These are phyloP conservation scores for Coptotermes formosanus DNA, from an alignment of 1,140 invertebrate genomes.

Conservation along the genomic window DNA sequence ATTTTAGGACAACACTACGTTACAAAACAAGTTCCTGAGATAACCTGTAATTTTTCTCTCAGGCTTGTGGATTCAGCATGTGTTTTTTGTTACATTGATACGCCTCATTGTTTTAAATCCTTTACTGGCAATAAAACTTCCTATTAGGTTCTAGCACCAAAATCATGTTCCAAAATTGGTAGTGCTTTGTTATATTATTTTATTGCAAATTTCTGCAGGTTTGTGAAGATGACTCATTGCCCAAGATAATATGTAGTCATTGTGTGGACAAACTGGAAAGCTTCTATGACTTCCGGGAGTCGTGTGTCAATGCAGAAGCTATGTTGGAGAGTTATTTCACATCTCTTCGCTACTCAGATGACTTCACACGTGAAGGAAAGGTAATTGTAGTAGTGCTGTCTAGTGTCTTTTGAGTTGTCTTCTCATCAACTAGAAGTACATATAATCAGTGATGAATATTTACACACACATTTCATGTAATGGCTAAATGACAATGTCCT, in stretches of 20 bases:
- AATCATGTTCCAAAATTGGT: no score
- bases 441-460: not conserved
- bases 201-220: constrained; percentile 50
- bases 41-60: no score
- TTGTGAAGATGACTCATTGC: constrained; percentile 64
- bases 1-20: no score
- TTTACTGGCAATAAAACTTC: no score
- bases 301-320: constrained; percentile 63
- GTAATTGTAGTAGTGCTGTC: constrained; percentile 44
- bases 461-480: no score
- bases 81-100: no score
- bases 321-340: constrained; percentile 67
- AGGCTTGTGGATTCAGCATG: no score
- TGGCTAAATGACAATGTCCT: no score
- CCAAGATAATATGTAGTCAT: constrained; percentile 66
- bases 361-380: constrained; percentile 63
- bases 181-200: no score
- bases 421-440: not conserved
- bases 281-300: constrained; percentile 60
- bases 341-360: constrained; percentile 58
- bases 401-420: not conserved
- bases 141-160: no score
- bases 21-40: no score
- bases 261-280: constrained; percentile 63
- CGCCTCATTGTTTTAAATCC: no score